phyloP scores from a whole-genome alignment of 2,888 invertebrate species.

The Prenolepis imparis region DNA sequence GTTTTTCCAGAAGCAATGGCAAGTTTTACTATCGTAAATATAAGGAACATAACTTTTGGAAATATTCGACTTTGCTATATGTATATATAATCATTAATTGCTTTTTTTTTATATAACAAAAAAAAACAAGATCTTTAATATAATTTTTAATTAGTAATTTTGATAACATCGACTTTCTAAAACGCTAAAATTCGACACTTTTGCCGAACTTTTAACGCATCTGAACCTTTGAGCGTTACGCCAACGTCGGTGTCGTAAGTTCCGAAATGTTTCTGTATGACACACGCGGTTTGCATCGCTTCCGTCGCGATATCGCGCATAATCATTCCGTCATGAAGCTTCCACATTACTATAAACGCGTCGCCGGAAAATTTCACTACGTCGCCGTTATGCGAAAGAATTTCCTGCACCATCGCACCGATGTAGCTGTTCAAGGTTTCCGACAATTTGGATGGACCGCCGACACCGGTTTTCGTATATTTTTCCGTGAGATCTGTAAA shows the following conservation, averaged over 20 bases:
- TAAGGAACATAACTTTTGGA: background rate
- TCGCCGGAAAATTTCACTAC: conserved; percentile 91
- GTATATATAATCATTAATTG: background rate
- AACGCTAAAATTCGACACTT: background rate
- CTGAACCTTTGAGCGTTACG: conserved; percentile 88
- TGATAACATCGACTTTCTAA: background rate
- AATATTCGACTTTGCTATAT: background rate
- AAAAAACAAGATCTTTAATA: background rate
- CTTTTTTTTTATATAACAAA: background rate
- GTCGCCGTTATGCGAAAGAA: conserved; percentile 89
- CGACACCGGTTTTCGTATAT: conserved; percentile 89
- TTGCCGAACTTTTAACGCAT: background rate
- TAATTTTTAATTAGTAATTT: background rate
- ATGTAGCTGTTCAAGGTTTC: conserved; percentile 91
- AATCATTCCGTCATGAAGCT: conserved; percentile 87
- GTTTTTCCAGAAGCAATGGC: conserved; percentile 89
- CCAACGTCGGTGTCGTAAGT: conserved; percentile 89
- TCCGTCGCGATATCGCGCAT: conserved; percentile 89
- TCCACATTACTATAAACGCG: conserved; percentile 91
- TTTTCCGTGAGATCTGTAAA: conserved; percentile 90
- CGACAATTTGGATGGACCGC: conserved; percentile 91
- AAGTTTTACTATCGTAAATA: conserved; percentile 87
- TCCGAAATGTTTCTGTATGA: conserved; percentile 90
- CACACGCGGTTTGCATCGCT: conserved; percentile 90
- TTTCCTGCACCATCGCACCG: conserved; percentile 91